A percentile compares a stretch with the other conserved stretches of the same genome.
Evolutionary conservation across 2,888 invertebrate genomes (phyloP).

Genomic region (Lutraria lutraria): DNA sequence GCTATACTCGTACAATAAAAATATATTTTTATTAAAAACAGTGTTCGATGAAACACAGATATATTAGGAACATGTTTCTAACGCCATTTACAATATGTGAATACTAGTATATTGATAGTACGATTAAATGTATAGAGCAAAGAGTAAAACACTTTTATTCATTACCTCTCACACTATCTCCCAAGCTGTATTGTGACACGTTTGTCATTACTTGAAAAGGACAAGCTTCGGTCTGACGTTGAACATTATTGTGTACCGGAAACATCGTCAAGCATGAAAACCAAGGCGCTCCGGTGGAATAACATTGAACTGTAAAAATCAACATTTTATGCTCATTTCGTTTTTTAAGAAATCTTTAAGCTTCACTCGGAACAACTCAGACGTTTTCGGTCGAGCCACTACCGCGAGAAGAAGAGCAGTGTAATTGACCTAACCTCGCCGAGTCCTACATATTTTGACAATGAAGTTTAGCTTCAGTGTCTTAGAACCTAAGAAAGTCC

Average conservation of each 20-base stretch:
- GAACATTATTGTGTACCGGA: constrained; percentile 80
- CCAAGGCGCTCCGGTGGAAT: constrained; percentile 81
- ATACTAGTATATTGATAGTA: too few relatives aligned
- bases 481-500: too few relatives aligned
- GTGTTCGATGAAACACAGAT: not conserved
- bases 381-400: too few relatives aligned
- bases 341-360: too few relatives aligned
- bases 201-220: constrained; percentile 70
- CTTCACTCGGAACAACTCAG: too few relatives aligned
- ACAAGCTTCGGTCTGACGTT: constrained; percentile 69
- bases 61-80: not conserved
- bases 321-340: not conserved
- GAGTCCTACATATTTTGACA: too few relatives aligned
- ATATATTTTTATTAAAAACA: not conserved
- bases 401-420: too few relatives aligned
- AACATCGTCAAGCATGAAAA: constrained; percentile 80
- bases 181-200: not conserved
- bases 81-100: not conserved
- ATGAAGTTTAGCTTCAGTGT: too few relatives aligned
- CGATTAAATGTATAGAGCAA: not conserved
- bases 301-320: constrained; percentile 70
- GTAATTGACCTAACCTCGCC: too few relatives aligned
- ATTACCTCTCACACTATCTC: constrained; percentile 3
- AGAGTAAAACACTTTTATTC: not conserved
- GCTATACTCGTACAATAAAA: not conserved